Conservation (phyloP, 2,888 invertebrate genomes). For the Camponotus fellah region DNA sequence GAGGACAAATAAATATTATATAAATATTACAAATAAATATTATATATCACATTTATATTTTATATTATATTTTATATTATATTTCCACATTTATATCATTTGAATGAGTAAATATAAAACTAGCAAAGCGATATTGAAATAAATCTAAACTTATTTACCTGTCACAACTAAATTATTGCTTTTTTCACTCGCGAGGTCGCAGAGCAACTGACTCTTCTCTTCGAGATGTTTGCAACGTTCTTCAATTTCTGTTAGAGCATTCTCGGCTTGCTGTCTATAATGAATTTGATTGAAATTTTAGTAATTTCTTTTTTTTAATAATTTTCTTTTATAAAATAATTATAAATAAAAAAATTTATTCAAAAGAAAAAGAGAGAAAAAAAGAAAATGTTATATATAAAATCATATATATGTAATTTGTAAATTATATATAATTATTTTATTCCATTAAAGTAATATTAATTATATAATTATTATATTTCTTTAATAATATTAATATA, state of each 20-base stretch:
- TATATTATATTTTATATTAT: too few relatives aligned
- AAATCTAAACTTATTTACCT: slow-evolving; percentile 55
- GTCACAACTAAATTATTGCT: slow-evolving; percentile 55
- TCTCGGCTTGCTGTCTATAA: slow-evolving; percentile 68
- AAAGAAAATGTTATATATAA: not conserved
- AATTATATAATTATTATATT: slow-evolving; percentile 13
- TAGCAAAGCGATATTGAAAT: not conserved
- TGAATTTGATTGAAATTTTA: slow-evolving; percentile 3
- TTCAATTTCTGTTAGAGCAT: slow-evolving; percentile 60
- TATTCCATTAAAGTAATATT: not conserved
- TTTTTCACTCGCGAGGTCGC: slow-evolving; percentile 68
- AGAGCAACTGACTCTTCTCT: slow-evolving; percentile 72
- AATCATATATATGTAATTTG: not conserved
- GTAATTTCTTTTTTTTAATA: not conserved
- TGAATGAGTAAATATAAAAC: not conserved
- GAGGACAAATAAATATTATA: not conserved
- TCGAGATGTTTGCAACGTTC: slow-evolving; percentile 71
- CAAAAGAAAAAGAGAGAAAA: not conserved
- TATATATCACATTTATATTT: too few relatives aligned
- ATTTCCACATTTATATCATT: not conserved
- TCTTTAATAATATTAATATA: not conserved
- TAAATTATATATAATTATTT: not conserved
- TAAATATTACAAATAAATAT: too few relatives aligned
- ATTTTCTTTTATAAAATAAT: too few relatives aligned
- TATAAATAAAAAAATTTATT: too few relatives aligned